Base-by-base conservation (phyloP, 2,113 vertebrate species). In the Baryphthengus martii region DNA sequence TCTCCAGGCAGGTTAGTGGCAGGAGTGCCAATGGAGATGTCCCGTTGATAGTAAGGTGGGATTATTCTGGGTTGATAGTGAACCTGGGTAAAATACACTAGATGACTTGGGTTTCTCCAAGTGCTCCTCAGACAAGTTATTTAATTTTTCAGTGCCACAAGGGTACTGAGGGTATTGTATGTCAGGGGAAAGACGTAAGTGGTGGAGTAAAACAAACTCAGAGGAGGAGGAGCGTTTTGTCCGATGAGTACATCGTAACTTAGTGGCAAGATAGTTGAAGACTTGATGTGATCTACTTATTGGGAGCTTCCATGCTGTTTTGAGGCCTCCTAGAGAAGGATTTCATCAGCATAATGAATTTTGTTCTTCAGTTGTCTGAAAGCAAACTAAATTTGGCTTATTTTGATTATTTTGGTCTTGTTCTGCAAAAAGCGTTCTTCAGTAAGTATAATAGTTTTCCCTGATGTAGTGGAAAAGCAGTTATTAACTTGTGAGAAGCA, bases 351-450 rank as follows among this genome's bases (percentile, higher is more conserved):
- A 8, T 67, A 42, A 88, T 71, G 52, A 71, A 92, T 90, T 84
- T 80, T 68, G 12, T 55, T 81, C 50, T 83, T 84, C 12, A 33
- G 13, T 58, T 84, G 44, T 59, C 71, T 68, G 58, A 87, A 87
- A 85, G 37, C 53, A 89, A 85, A 84, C 65, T 84, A 63, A 78
- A 78, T 90, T 65, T 90, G 50, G 61, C 50, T 76, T 86, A 58
- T 52, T 66, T 31, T 78, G 42, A 84, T 84, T 95, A 80, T 94
- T 88, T 94, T 77, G 47, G 61, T 88, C 58, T 71, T 90, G 18
- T 58, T 86, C 47, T 81, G 39, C 52, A 71, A 72, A 89, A 89
- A n/a, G 5, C 40, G 29, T 92, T 80, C 59, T 88, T 86, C 63
- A 77, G 2, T 88, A 87, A 81, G 42, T 47, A 9, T 31, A 39